phyloP scores from a whole-genome alignment of 2,888 invertebrate species.

The Entomobrya proxima region DNA sequence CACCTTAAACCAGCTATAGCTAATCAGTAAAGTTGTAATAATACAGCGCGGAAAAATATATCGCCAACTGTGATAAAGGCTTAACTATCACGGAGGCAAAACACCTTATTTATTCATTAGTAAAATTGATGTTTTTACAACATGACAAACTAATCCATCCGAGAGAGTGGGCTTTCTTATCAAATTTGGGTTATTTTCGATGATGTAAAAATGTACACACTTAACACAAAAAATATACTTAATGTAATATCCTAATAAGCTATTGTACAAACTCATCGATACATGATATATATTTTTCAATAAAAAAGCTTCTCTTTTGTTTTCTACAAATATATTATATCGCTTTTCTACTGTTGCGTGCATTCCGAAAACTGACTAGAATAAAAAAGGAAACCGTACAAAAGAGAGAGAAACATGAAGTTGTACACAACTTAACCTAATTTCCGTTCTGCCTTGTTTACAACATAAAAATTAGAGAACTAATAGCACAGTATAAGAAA shows the following conservation, averaged over 20 bases:
- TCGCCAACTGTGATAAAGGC: no score
- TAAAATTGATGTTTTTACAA: not conserved
- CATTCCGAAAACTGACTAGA: conserved; percentile 58
- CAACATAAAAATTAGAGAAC: not conserved
- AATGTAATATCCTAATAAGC: not conserved
- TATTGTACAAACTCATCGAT: not conserved
- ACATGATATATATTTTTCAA: not conserved
- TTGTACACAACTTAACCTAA: conserved; percentile 38
- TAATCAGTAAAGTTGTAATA: no score
- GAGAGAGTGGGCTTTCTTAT: not conserved
- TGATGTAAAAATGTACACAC: no score
- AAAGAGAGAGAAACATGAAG: not conserved
- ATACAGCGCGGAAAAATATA: no score
- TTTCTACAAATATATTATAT: not conserved
- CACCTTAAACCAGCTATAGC: no score
- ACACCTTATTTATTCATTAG: not conserved
- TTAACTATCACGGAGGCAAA: no score
- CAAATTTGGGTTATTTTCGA: no score
- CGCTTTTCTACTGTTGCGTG: conserved; percentile 38
- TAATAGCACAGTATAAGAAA: not conserved
- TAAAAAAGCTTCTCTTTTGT: conserved; percentile 2
- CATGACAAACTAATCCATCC: not conserved
- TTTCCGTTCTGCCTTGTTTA: conserved; percentile 29
- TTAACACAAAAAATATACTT: not conserved
- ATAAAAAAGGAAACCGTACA: conserved; percentile 47